A percentile compares a stretch with the other conserved stretches of the same genome.
Evolutionary conservation across 2,113 vertebrate genomes (phyloP).

Genomic region (Baryphthengus martii): DNA sequence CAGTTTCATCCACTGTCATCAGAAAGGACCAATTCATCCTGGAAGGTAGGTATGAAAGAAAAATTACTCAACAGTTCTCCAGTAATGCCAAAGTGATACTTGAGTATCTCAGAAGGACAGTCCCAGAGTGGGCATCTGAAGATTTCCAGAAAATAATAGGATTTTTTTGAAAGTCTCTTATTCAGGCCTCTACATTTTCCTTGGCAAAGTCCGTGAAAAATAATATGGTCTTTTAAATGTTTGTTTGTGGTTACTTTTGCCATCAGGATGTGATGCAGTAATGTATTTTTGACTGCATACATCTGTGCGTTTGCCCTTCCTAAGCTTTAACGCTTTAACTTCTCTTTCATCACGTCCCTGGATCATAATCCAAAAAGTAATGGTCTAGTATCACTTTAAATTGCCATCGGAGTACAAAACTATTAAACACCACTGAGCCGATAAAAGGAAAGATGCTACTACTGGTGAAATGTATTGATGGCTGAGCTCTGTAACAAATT

Average conservation of each 20-base stretch:
- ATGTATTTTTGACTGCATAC: neutral
- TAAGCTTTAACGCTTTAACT: neutral
- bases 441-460: neutral
- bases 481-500: neutral
- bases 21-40: neutral
- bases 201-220: slow-evolving; percentile 9
- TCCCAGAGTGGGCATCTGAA: neutral
- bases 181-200: neutral
- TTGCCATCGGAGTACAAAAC: slow-evolving; percentile 1
- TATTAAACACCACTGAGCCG: slow-evolving; percentile 1
- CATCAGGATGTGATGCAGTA: neutral
- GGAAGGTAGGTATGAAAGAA: neutral
- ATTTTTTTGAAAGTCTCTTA: slow-evolving; percentile 1
- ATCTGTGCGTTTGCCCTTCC: neutral
- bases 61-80: neutral
- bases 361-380: slow-evolving; percentile 8
- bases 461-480: neutral
- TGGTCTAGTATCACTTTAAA: neutral
- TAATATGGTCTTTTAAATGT: neutral
- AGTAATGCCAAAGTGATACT: neutral
- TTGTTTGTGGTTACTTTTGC: slow-evolving; percentile 3
- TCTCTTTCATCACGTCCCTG: neutral
- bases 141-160: neutral
- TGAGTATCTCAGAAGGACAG: neutral
- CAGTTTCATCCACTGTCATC: neutral